These are phyloP conservation scores for Xanthorhoe designata DNA, from an alignment of 2,888 invertebrate genomes.

Conservation along the genomic window DNA sequence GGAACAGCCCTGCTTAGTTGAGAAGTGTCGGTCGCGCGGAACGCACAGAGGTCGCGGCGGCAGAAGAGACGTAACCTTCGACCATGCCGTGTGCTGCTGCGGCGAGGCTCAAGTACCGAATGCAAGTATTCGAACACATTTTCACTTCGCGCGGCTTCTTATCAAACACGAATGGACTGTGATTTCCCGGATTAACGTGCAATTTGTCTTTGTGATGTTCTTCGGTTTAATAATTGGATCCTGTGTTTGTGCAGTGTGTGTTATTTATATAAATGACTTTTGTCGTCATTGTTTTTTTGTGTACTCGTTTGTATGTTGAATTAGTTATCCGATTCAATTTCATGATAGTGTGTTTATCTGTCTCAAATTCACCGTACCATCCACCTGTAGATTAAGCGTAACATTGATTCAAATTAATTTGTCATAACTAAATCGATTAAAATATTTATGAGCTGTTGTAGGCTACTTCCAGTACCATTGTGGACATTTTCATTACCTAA, in stretches of 20 bases:
- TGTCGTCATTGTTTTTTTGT: too few species aligned
- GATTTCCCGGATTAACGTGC: constrained; percentile 6
- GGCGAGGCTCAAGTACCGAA: constrained; percentile 68
- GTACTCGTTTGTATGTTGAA: not conserved
- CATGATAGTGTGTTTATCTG: not conserved
- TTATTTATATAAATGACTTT: not conserved
- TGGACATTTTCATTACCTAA: not conserved
- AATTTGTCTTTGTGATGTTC: not conserved
- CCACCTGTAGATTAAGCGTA: constrained; percentile 1
- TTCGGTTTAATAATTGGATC: constrained; percentile 5
- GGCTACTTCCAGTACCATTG: constrained; percentile 1
- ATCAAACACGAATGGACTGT: constrained; percentile 4
- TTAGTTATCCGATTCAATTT: not conserved
- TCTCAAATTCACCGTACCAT: not conserved
- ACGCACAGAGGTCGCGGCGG: constrained; percentile 61
- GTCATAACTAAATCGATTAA: constrained; percentile 6
- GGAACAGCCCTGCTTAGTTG: constrained; percentile 77
- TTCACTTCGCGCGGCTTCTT: constrained; percentile 17
- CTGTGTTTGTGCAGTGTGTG: constrained; percentile 17
- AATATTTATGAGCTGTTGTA: not conserved
- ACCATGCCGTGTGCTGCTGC: constrained; percentile 78
- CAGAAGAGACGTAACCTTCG: constrained; percentile 63
- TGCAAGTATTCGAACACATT: constrained; percentile 72
- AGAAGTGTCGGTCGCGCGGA: constrained; percentile 70
- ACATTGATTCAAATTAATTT: constrained; percentile 8